These are phyloP conservation scores for Helicoverpa assulta DNA, from an alignment of 2,888 invertebrate species.

Conservation along the genomic window DNA sequence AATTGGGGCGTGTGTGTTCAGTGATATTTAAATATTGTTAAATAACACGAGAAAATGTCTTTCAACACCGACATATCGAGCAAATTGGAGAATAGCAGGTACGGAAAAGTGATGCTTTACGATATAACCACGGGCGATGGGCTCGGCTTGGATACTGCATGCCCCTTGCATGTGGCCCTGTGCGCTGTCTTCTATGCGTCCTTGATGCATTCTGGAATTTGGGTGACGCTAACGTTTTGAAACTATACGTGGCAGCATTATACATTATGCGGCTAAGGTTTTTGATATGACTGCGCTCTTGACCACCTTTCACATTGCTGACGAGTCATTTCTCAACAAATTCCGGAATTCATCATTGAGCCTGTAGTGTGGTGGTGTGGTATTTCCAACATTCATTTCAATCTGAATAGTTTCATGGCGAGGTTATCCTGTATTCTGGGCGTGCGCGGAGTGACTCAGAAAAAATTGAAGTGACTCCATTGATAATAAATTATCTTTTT, in stretches of 20 bases:
- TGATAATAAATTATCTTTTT: constrained; percentile 36
- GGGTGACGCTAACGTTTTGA: constrained; percentile 45
- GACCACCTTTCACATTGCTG: constrained; percentile 71
- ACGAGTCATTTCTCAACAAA: constrained; percentile 52
- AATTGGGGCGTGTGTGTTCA: constrained; percentile 86
- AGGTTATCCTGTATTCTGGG: constrained; percentile 78
- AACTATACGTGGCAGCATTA: constrained; percentile 49
- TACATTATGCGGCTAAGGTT: constrained; percentile 33
- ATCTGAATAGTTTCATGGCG: constrained; percentile 67
- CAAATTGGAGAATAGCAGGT: constrained; percentile 90
- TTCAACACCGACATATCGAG: constrained; percentile 88
- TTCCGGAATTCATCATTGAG: constrained; percentile 34
- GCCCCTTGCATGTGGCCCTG: constrained; percentile 66
- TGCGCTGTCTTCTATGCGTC: constrained; percentile 60
- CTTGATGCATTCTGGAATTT: constrained; percentile 67
- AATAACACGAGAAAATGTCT: constrained; percentile 89
- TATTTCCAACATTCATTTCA: constrained; percentile 49
- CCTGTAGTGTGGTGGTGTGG: constrained; percentile 23
- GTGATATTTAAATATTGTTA: constrained; percentile 86
- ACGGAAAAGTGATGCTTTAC: constrained; percentile 72
- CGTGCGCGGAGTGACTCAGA: constrained; percentile 76
- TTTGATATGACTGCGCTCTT: constrained; percentile 44
- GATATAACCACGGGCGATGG: constrained; percentile 63
- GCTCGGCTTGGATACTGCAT: constrained; percentile 60
- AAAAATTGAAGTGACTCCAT: constrained; percentile 51